A percentile compares a stretch with the other conserved stretches of the same genome.
These are phyloP conservation scores for Margaritifera margaritifera DNA, from an alignment of 2,888 invertebrate species.

Conservation along the genomic window DNA sequence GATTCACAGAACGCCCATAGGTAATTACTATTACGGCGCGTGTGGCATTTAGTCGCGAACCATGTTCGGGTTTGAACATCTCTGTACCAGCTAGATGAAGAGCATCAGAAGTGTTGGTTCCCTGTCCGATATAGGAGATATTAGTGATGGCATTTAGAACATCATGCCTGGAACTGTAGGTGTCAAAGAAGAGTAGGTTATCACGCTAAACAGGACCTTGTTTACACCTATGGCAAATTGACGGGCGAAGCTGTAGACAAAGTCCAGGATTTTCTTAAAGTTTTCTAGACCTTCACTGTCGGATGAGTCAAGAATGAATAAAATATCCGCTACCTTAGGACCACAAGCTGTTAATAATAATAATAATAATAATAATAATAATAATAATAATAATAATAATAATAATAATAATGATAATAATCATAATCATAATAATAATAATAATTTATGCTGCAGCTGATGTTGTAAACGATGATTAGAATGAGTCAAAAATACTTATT, in stretches of 20 bases:
- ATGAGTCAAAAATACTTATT: too few relatives aligned
- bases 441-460: too few relatives aligned
- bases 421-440: too few relatives aligned
- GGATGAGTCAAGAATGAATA: slow-evolving; percentile 32
- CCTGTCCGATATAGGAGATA: slow-evolving; percentile 36
- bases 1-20: slow-evolving; percentile 40
- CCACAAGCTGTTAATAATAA: slow-evolving; percentile 19
- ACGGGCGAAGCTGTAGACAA: slow-evolving; percentile 39
- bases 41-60: slow-evolving; percentile 30
- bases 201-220: slow-evolving; percentile 39
- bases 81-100: slow-evolving; percentile 33
- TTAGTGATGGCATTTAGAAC: slow-evolving; percentile 40
- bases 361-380: neutral
- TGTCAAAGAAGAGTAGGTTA: slow-evolving; percentile 42
- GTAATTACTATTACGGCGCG: slow-evolving; percentile 56
- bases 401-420: too few relatives aligned
- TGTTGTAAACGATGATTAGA: too few relatives aligned
- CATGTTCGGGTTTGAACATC: slow-evolving; percentile 25
- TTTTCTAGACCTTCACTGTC: slow-evolving; percentile 44
- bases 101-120: slow-evolving; percentile 46
- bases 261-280: slow-evolving; percentile 41
- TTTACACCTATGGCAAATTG: slow-evolving; percentile 37
- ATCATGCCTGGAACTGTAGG: slow-evolving; percentile 25
- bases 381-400: too few relatives aligned
- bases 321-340: slow-evolving; percentile 20